Conservation (phyloP, 2,888 invertebrate genomes). For the Podotricha telesiphe region DNA sequence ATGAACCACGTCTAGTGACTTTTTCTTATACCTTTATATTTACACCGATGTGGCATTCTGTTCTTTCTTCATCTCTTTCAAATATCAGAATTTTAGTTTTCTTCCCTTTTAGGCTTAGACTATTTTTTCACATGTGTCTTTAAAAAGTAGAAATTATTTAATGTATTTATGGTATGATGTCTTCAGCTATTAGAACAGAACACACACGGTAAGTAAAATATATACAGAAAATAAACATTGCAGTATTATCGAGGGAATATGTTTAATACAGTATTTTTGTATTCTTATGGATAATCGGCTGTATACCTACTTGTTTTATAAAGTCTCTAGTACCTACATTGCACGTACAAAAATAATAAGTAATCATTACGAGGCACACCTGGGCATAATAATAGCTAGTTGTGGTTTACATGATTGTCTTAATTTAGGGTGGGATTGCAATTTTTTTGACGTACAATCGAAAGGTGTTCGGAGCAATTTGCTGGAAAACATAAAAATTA, state of each 20-base stretch:
- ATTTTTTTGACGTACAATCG: conserved; percentile 22
- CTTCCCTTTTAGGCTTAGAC: too few relatives aligned
- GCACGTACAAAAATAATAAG: conserved; percentile 38
- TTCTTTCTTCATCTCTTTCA: too few relatives aligned
- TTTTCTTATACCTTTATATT: too few relatives aligned
- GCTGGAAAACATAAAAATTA: conserved; percentile 22
- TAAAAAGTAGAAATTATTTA: too few relatives aligned
- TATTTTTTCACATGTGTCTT: too few relatives aligned
- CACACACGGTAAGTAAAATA: too few relatives aligned
- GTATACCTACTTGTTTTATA: conserved; percentile 29
- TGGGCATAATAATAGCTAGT: conserved; percentile 42
- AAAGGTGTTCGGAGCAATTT: conserved; percentile 22
- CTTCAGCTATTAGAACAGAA: too few relatives aligned
- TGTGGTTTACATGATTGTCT: conserved; percentile 39
- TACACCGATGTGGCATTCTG: too few relatives aligned
- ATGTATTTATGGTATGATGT: too few relatives aligned
- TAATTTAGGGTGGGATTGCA: conserved; percentile 33
- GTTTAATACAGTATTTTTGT: not conserved
- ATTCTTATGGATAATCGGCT: conserved; percentile 13
- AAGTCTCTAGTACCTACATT: conserved; percentile 31
- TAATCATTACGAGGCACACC: conserved; percentile 45
- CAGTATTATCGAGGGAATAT: not conserved
- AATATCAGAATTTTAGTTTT: too few relatives aligned
- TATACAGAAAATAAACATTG: not conserved
- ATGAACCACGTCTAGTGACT: too few relatives aligned